Base-by-base conservation (phyloP, 1,140 invertebrate genomes). In the Aphaenogaster rudis region DNA sequence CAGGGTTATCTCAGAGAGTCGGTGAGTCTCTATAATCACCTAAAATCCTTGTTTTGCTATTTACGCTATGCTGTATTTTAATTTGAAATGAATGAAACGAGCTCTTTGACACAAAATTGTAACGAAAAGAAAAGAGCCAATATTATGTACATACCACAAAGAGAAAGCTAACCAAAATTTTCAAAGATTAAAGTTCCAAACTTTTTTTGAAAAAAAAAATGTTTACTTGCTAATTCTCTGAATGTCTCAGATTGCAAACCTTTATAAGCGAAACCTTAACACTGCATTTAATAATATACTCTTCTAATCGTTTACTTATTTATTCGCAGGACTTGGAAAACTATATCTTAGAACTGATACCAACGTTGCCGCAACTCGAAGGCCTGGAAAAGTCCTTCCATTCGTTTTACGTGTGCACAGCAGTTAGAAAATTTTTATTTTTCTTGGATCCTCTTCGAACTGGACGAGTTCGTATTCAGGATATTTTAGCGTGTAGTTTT, bases 381-480 rank as follows among this genome's bases (percentile, higher is more conserved):
- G 98, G 98, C 0, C 94, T 99, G 48, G 98, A 99, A 94, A 98
- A 98, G 72, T 98, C 98, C 0, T 99, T 99, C 94, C 98, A 99
- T 92, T 98, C 97, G 13, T 99, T 99, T 96, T 99, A 99, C 94
- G 97, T 99, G 0, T 99, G 99, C 94, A 99, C 99, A 11, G 98
- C 98, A 28, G 98, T 99, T 0, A 96, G 99, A 88, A 99, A 99
- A 93, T 99, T 99, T 94, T 97, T 99, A 88, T 99, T 99, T 94
- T 99, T 99, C 92, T 95, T 99, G 2, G 99, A 99, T 95, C 98
- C 98, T 0, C 94, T 99, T 66, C 96, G 98, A 91, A 98, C 98
- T 0, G 98, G 98, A 2, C 96, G 97, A 92, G 98, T 99, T 63
- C 96, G 98, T 91, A 99, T 99, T 90, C 96, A 98, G 81, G 98